phyloP scores from a whole-genome alignment of 2,113 vertebrate species.

The Oceanites oceanicus region DNA sequence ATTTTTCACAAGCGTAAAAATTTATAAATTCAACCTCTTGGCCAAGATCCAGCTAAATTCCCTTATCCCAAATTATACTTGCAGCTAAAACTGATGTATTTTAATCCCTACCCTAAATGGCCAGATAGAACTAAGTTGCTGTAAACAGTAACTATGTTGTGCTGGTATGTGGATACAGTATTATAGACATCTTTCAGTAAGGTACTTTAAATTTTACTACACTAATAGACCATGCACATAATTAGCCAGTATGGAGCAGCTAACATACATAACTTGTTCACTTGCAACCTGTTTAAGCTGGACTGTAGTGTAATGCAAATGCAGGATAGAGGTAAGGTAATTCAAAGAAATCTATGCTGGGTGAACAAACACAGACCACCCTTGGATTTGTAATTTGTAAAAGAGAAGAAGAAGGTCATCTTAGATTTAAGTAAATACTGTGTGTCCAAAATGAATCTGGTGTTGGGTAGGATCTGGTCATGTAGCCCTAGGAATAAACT shows the following conservation, averaged over 20 bases:
- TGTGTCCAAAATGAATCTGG: background rate
- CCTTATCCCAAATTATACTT: background rate
- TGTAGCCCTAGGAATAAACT: background rate
- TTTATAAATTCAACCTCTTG: background rate
- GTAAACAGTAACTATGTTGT: accelerated
- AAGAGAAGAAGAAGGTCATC: background rate
- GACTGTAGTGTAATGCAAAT: background rate
- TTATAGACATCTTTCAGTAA: background rate
- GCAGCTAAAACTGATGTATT: background rate
- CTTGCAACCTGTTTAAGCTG: background rate
- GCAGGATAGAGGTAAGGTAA: background rate
- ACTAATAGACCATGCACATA: background rate
- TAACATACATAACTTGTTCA: background rate
- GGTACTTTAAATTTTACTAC: background rate
- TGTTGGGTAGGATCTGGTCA: background rate
- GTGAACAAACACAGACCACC: background rate
- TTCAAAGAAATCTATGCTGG: background rate
- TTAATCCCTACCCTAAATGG: background rate
- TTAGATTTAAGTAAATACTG: background rate
- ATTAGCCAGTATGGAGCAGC: background rate
- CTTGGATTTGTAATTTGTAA: background rate
- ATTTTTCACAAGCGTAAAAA: background rate
- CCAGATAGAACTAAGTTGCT: background rate
- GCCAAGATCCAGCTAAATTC: background rate
- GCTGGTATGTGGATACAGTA: background rate